Evolutionary conservation across 1,140 invertebrate genomes (phyloP), one percentile per base, ranked within the genome.

Genomic region (Drosophila rhopaloa): DNA sequence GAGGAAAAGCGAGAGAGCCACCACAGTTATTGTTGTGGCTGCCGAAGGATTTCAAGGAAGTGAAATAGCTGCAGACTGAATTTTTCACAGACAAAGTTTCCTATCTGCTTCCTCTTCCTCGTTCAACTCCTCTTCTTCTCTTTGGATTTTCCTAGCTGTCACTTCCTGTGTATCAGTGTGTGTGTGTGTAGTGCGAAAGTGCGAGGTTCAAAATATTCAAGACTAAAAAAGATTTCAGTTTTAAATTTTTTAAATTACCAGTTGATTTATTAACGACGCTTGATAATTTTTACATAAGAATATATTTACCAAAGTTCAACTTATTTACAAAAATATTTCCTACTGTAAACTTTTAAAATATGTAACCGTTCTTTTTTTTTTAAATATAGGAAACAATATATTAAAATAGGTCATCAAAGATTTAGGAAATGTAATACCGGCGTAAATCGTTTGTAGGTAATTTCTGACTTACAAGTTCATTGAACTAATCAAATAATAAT

Each of bases 61-160:
- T 89, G 59, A 90, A 89, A 90, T 89, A 72, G 85, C 80, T 84
- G 85, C 84, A 89, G 84, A 89, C 85, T 81, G 84, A 67, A 66
- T 79, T 86, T 86, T 84, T 76, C 72, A 76, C 73, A 67, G 72
- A 76, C 73, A 72, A 59, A 76, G 72, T 76, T 75, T 75, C 59
- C 51, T 63, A 63, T 74, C 44, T 63, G 58, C 57, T 75, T 56
- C 51, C 57, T 43, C 54, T 58, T 44, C 40, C 38, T 19, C 55
- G 35, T 35, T 13, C 40, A n/a, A 14, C 14, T 10, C 4, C 46
- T n/a, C 9, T 59, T 44, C 43, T 48, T 57, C 50, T 67, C 6
- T 24, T n/a, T 43, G 44, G 66, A 40, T 40, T 74, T 65, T 58
- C 29, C 57, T 48, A 67, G 67, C 77, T 81, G 77, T 72, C 77